Evolutionary conservation across 2,888 invertebrate genomes (phyloP), one percentile per base, ranked within the genome.

Genomic region (Leucania comma): DNA sequence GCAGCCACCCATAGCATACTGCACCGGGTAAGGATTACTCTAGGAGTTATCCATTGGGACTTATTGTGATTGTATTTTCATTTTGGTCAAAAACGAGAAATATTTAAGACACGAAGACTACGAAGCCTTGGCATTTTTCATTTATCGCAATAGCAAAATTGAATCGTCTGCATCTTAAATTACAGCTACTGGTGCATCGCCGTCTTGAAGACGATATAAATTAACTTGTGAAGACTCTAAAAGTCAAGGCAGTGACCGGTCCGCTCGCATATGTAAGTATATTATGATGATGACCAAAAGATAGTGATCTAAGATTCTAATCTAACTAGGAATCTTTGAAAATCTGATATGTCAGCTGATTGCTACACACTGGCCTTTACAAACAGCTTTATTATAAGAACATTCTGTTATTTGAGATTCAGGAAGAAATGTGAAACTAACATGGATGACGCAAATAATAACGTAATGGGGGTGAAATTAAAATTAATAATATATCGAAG

Each of bases 251-350:
- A 57, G 8, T 50, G 20, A 24, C 29, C 0, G n/a, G 46, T 22
- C 38, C 54, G 26, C 17, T 48, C 14, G 29, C 29, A 26, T 24
- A 20, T 24, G 42, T 35, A 51, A 35, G 22, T 24, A 35, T 26
- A 26, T 26, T 20, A 50, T 24, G 51, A 32, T 20, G 12, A 24
- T 32, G n/a, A 20, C 14, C 10, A 4, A 54, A 6, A 65, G 68
- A 75, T 59, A 69, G 38, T 12, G 22, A 70, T 74, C 71, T 68
- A 12, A 66, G n/a, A 29, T 12, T 35, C 22, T 58, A 24, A 72
- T 77, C 57, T 57, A 17, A 48, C 2, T 51, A 53, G 22, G 42
- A 20, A 77, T 74, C 57, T 77, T n/a, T 24, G 26, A 53, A n/a
- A 22, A 58, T 54, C 12, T 32, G 76, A 54, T 48, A 72, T 20